Conservation (phyloP, 1,140 invertebrate genomes). For the Potamilus streckersoni region DNA sequence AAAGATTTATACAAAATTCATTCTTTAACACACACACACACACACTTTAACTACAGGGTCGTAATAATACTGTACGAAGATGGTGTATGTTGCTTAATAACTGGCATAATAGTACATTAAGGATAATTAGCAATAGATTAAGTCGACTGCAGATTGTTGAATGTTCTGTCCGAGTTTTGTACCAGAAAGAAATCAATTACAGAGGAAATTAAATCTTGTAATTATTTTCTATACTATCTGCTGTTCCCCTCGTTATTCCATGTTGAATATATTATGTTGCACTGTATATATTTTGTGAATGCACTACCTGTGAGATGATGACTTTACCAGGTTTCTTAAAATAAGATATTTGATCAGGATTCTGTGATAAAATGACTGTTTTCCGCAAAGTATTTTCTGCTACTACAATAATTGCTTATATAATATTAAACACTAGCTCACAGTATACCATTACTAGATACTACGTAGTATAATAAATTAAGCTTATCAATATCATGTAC, state of each 20-base stretch:
- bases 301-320: too few relatives aligned
- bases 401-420: background rate
- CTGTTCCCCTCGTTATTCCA: too few relatives aligned
- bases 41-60: too few relatives aligned
- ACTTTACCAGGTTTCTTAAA: too few relatives aligned
- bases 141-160: background rate
- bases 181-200: background rate
- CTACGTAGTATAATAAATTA: background rate
- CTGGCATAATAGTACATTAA: background rate
- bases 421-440: too few relatives aligned
- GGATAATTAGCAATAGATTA: background rate
- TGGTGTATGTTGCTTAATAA: background rate
- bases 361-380: background rate
- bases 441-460: background rate
- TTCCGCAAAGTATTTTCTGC: too few relatives aligned
- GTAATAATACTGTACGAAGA: background rate
- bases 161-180: background rate
- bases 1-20: too few relatives aligned
- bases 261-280: too few relatives aligned
- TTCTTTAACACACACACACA: too few relatives aligned
- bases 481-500: too few relatives aligned
- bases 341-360: background rate
- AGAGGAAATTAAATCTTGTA: background rate
- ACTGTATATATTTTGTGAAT: too few relatives aligned
- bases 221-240: background rate